phyloP scores from a whole-genome alignment of 2,113 vertebrate genomes.

The Nematolebias whitei region DNA sequence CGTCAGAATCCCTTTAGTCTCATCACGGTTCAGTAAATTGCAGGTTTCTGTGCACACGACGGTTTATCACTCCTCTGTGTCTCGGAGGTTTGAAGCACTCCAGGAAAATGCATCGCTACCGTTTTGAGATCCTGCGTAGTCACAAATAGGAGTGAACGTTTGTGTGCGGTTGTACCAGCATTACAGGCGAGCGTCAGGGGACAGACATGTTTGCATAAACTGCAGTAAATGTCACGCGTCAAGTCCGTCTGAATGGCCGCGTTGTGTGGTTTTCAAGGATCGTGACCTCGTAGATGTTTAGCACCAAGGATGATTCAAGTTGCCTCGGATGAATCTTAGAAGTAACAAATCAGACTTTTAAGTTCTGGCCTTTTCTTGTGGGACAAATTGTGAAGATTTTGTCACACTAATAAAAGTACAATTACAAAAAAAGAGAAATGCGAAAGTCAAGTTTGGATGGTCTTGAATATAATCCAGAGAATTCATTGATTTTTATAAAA shows the following conservation, averaged over 20 bases:
- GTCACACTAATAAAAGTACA: no score
- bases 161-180: not conserved
- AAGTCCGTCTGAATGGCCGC: not conserved
- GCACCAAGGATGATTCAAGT: not conserved
- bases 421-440: no score
- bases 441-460: no score
- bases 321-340: not conserved
- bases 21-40: not conserved
- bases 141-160: not conserved
- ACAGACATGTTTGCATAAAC: not conserved
- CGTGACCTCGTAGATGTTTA: not conserved
- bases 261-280: not conserved
- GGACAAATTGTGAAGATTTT: no score
- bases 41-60: not conserved
- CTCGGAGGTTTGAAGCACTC: constrained; percentile 9
- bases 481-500: no score
- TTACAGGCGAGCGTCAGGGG: not conserved
- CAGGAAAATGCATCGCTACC: not conserved
- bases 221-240: not conserved
- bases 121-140: constrained; percentile 1
- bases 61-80: not conserved
- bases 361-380: no score
- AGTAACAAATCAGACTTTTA: no score
- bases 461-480: no score
- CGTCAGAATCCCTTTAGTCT: constrained; percentile 5